These are phyloP conservation scores for Tipula vernalis DNA, from an alignment of 2,888 invertebrate genomes.

Conservation along the genomic window DNA sequence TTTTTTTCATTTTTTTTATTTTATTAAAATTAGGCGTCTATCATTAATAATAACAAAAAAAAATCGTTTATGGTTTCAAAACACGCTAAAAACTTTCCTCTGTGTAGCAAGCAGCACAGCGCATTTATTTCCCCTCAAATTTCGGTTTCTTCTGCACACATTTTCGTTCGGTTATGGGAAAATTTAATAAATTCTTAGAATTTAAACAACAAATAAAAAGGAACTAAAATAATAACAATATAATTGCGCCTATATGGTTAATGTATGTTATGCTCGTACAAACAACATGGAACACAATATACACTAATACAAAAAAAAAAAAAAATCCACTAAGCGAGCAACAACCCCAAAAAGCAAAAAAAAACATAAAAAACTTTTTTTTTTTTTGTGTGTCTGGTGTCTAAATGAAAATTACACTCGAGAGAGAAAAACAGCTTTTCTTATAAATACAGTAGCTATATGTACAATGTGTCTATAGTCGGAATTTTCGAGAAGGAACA, in stretches of 20 bases:
- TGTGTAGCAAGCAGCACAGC: not conserved
- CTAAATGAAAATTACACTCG: constrained; percentile 4
- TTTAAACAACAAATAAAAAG: not conserved
- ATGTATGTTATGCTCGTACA: not conserved
- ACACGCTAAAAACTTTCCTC: not conserved
- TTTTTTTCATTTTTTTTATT: not conserved
- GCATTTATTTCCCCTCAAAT: not conserved
- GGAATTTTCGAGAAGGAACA: not conserved
- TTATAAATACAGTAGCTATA: not conserved
- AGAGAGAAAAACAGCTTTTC: not conserved
- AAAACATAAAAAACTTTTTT: not conserved
- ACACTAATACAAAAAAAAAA: not conserved
- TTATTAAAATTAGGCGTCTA: not conserved
- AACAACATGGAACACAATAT: not conserved
- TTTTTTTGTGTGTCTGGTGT: constrained; percentile 4
- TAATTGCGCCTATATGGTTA: not conserved
- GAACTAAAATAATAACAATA: constrained; percentile 4
- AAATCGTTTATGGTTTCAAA: not conserved
- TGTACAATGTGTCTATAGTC: not conserved
- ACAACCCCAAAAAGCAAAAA: not conserved
- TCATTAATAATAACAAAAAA: not conserved
- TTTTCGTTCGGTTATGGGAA: not conserved
- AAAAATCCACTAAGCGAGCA: not conserved
- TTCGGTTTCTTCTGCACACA: not conserved
- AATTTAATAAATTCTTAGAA: not conserved